These are phyloP conservation scores for Exephanes ischioxanthus DNA, from an alignment of 2,888 invertebrate genomes.

Conservation along the genomic window DNA sequence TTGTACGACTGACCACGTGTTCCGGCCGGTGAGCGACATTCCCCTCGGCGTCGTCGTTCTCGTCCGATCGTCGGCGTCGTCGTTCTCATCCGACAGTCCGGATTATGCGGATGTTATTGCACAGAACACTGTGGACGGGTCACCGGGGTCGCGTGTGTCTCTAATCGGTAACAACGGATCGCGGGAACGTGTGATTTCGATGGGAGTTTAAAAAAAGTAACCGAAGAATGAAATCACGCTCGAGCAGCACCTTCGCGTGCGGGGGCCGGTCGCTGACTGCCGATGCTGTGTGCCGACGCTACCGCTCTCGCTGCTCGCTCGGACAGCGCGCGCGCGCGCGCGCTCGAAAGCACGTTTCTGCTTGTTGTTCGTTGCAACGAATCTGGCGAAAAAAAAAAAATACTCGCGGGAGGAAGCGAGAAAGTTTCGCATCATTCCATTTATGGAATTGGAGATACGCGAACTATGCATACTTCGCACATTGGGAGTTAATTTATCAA, in stretches of 20 bases:
- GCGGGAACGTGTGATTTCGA: conserved; percentile 51
- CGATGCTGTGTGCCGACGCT: conserved; percentile 71
- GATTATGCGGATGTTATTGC: neutral
- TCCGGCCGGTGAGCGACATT: conserved; percentile 75
- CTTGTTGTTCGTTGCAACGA: neutral
- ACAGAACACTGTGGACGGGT: neutral
- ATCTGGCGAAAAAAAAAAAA: neutral
- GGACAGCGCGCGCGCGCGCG: conserved; percentile 5
- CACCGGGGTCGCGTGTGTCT: conserved; percentile 3
- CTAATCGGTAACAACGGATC: neutral
- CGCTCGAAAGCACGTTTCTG: neutral
- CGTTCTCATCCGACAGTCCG: conserved; percentile 25
- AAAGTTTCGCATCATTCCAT: neutral
- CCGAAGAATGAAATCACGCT: conserved; percentile 65
- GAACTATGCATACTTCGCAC: neutral
- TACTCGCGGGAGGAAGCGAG: neutral
- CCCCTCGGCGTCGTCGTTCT: conserved; percentile 64
- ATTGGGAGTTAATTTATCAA: neutral
- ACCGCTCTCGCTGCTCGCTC: conserved; percentile 72
- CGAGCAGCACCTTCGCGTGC: conserved; percentile 78
- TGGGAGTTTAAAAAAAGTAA: neutral
- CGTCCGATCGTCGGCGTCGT: conserved; percentile 36
- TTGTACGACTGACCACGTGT: conserved; percentile 79
- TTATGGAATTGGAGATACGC: neutral
- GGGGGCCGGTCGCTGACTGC: conserved; percentile 82